Base-by-base conservation (phyloP, 2,888 invertebrate species). In the Caenorhabditis wallacei region DNA sequence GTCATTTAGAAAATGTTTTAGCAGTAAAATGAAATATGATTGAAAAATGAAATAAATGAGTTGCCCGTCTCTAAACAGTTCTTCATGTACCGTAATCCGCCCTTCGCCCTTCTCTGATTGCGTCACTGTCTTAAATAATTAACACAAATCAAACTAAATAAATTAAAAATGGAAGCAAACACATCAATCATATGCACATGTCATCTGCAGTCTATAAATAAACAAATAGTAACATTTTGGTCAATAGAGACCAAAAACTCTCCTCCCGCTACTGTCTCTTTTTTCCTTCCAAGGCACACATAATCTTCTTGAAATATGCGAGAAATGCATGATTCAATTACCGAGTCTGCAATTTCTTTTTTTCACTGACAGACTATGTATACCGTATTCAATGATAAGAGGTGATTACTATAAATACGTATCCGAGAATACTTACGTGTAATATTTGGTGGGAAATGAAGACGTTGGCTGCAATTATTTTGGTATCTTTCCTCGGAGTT, bases 231-330 rank as follows among this genome's bases (percentile, higher is more conserved):
- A 68, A 53, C 61, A 61, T 72, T 53, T 72, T 59, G 71, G 20
- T 72, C 71, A 51, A 11, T 43, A 11, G n/a, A 51, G 71, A 53
- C 61, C 61, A 40, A 61, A 59, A 71, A 59, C 48, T 56, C n/a
- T 51, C 24, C 40, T 24, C 66, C 16, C 26, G 70, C 71, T 53
- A 37, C 61, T 40, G 71, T 53, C 40, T 53, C 61, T 37, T 18
- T 16, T 35, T 26, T 30, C 30, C 20, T 48, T 48, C 48, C 48
- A 30, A 71, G 24, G n/a, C 37, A 30, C 53, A 63, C 37, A 5
- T 72, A 63, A 72, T 63, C 72, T 18, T 13, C 24, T 54, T 24
- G 13, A 72, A 63, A 61, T 54, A 72, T 72, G 72, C 63, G 22
- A 43, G 63, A 35, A 63, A 72, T 63, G 48, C 51, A 26, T 37